A percentile compares a stretch with the other conserved stretches of the same genome.
phyloP scores from a whole-genome alignment of 2,797 vertebrate species.

The Limnodromus scolopaceus region DNA sequence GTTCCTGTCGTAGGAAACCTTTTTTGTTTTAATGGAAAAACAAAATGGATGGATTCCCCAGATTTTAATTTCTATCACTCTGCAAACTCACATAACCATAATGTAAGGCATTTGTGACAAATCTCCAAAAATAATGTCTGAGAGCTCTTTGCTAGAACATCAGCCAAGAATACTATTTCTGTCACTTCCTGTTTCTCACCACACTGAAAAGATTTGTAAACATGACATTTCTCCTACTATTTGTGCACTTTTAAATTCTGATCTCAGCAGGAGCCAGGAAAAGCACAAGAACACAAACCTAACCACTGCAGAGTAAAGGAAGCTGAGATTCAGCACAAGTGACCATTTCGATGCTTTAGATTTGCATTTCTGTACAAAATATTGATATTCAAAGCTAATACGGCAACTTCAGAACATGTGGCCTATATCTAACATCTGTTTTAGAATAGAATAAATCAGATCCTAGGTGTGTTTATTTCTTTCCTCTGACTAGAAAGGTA shows the following conservation, averaged over 20 bases:
- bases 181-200: conserved; percentile 52
- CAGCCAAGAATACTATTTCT: conserved; percentile 35
- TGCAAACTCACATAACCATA: neutral
- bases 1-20: neutral
- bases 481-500: neutral
- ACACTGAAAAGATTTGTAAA: neutral
- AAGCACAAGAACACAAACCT: neutral
- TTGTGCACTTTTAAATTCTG: conserved; percentile 9
- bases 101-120: neutral
- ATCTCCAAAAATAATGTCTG: neutral
- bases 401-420: neutral
- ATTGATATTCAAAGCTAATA: neutral
- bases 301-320: neutral
- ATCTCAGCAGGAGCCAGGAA: conserved; percentile 17
- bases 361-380: neutral
- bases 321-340: neutral
- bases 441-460: neutral
- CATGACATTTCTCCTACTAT: conserved; percentile 42
- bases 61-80: neutral
- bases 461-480: neutral
- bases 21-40: conserved; percentile 15
- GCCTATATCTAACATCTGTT: neutral
- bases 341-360: neutral
- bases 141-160: neutral
- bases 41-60: neutral